Evolutionary conservation across 2,888 invertebrate genomes (phyloP).

Genomic region (Cataglyphis rosenhaueri): DNA sequence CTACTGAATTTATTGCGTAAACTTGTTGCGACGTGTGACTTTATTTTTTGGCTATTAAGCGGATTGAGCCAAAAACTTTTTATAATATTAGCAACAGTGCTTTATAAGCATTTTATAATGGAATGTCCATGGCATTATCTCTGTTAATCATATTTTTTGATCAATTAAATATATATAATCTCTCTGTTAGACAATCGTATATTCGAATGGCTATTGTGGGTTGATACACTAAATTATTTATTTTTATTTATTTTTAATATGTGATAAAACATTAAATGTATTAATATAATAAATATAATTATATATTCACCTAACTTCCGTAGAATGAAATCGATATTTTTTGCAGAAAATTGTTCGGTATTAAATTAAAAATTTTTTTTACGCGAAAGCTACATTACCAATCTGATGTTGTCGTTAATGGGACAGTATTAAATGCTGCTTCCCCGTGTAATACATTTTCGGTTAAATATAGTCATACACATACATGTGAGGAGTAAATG

Average conservation of each 20-base stretch:
- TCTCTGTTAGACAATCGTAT: neutral
- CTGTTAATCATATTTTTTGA: slow-evolving; percentile 5
- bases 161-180: neutral
- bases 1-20: too few species aligned
- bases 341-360: neutral
- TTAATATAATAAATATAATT: slow-evolving; percentile 7
- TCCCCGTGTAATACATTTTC: neutral
- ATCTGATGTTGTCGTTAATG: slow-evolving; percentile 5
- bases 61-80: neutral
- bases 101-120: neutral
- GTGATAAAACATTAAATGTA: slow-evolving; percentile 17
- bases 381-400: neutral
- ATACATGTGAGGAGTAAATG: neutral
- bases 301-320: neutral
- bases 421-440: neutral
- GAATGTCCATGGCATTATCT: neutral
- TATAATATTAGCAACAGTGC: slow-evolving; percentile 1
- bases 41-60: neutral
- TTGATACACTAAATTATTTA: slow-evolving; percentile 31
- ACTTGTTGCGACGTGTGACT: too few species aligned
- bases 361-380: slow-evolving; percentile 8
- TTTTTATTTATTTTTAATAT: neutral
- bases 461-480: neutral
- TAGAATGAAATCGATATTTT: neutral
- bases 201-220: slow-evolving; percentile 13